Evolutionary conservation across 2,113 vertebrate genomes (phyloP), one percentile per base, ranked within the genome.

Genomic region (Mormoops blainvillei): DNA sequence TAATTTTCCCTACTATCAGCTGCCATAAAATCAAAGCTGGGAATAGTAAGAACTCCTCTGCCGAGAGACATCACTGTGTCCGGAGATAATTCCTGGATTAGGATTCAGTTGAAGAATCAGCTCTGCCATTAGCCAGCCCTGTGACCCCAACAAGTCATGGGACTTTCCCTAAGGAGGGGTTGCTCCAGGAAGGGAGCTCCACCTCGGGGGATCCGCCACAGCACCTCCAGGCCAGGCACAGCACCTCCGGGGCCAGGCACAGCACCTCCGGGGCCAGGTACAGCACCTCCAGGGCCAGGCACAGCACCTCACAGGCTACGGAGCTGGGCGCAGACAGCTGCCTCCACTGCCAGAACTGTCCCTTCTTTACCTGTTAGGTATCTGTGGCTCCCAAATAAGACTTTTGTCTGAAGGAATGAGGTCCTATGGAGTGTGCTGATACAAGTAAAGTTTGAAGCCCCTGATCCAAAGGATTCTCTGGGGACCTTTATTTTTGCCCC

Each of bases 101-200:
- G 31, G 36, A n/a, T 0, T 80, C 28, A 26, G 11, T n/a, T 90
- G 81, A 41, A 38, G 65, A 54, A n/a, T 50, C 65, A 41, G 20
- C 12, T 4, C n/a, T 74, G 63, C 68, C 54, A 4, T 70, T 33
- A 68, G 24, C 74, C 15, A 92, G 33, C 33, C 33, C 61, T 45
- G 2, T 10, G 36, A 9, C 36, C 22, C 36, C 22, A 41, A 8
- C 28, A 67, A 38, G 26, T 48, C 67, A 38, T 0, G 0, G 41
- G 11, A 28, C 36, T 48, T 38, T 15, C 20, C 26, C 38, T n/a
- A 24, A 88, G 18, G 19, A 0, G 0, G 24, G 14, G 63, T 45
- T 33, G 15, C 24, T 38, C 43, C 4, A 10, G 31, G 58, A 31
- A 19, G 1, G 2, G 4, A 2, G 7, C 2, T 20, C 33, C 3